A percentile compares a stretch with the other conserved stretches of the same genome.
Evolutionary conservation across 2,888 invertebrate species (phyloP).

Genomic region (Lasioglossum malachurum): DNA sequence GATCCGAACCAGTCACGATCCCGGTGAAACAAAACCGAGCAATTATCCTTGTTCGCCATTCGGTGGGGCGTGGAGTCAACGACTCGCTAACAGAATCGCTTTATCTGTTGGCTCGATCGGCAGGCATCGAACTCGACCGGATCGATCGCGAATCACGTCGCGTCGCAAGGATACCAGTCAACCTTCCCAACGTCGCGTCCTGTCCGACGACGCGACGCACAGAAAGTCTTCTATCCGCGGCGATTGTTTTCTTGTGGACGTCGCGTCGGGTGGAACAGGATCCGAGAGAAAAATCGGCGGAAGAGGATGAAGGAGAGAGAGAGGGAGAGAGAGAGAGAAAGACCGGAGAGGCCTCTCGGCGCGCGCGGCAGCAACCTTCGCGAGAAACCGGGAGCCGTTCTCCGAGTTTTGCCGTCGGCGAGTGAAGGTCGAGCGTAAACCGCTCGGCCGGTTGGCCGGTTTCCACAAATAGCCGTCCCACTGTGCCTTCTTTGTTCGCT

Average conservation of each 20-base stretch:
- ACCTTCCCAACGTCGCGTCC: background rate
- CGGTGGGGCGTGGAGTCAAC: slow-evolving; percentile 6
- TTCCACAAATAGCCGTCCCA: slow-evolving; percentile 75
- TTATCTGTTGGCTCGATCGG: background rate
- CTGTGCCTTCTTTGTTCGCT: slow-evolving; percentile 75
- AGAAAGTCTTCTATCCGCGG: slow-evolving; percentile 34
- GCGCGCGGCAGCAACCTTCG: slow-evolving; percentile 45
- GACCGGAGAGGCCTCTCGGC: slow-evolving; percentile 42
- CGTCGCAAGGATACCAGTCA: background rate
- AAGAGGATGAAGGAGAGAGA: slow-evolving; percentile 35
- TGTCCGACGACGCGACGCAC: slow-evolving; percentile 15
- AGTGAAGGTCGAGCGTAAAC: slow-evolving; percentile 74
- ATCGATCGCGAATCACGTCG: slow-evolving; percentile 10
- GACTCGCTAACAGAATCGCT: slow-evolving; percentile 10
- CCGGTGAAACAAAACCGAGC: background rate
- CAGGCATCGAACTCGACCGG: slow-evolving; percentile 14
- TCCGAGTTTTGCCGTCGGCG: slow-evolving; percentile 57
- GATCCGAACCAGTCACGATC: background rate
- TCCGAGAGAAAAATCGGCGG: slow-evolving; percentile 58
- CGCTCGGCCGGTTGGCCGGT: slow-evolving; percentile 70
- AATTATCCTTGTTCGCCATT: slow-evolving; percentile 10
- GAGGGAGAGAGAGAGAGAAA: background rate
- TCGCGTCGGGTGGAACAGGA: slow-evolving; percentile 42
- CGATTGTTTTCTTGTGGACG: slow-evolving; percentile 44
- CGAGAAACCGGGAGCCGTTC: slow-evolving; percentile 72